Conservation (phyloP, 2,888 invertebrate species). For the Plagiodera versicolora region DNA sequence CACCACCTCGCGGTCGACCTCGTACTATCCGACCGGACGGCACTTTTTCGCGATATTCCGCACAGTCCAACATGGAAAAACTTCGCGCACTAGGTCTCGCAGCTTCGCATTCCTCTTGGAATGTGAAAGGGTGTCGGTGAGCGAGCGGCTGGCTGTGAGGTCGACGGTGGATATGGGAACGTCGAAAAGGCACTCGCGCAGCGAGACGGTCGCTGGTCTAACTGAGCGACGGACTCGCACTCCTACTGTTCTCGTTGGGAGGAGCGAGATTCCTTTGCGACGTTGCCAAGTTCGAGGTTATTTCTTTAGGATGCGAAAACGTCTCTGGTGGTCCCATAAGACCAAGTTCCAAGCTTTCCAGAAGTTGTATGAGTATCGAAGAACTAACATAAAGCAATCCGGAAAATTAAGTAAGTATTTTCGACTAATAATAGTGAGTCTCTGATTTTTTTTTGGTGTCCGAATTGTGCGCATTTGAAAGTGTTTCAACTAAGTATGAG, state of each 20-base stretch:
- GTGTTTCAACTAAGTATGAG: no score
- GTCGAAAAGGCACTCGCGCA: constrained; percentile 17
- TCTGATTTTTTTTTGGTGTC: no score
- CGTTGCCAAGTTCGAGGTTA: constrained; percentile 10
- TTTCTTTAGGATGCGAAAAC: neutral
- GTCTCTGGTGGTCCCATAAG: neutral
- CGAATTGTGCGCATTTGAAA: no score
- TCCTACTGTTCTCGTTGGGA: constrained; percentile 20
- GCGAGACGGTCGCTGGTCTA: constrained; percentile 22
- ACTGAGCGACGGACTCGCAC: constrained; percentile 19
- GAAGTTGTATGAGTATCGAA: no score
- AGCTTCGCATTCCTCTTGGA: constrained; percentile 18
- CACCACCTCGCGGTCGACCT: constrained; percentile 39
- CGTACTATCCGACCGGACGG: neutral
- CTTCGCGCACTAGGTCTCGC: constrained; percentile 1
- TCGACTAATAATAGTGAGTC: no score
- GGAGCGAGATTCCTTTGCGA: constrained; percentile 22
- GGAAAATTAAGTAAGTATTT: no score
- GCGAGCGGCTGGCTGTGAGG: no score
- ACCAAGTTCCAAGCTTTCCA: neutral
- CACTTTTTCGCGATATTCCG: constrained; percentile 2
- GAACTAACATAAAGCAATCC: no score
- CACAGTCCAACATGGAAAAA: neutral
- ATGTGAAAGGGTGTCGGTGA: constrained; percentile 22
- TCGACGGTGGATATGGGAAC: constrained; percentile 9